Evolutionary conservation across 2,888 invertebrate genomes (phyloP).

Genomic region (Agrilus mali): DNA sequence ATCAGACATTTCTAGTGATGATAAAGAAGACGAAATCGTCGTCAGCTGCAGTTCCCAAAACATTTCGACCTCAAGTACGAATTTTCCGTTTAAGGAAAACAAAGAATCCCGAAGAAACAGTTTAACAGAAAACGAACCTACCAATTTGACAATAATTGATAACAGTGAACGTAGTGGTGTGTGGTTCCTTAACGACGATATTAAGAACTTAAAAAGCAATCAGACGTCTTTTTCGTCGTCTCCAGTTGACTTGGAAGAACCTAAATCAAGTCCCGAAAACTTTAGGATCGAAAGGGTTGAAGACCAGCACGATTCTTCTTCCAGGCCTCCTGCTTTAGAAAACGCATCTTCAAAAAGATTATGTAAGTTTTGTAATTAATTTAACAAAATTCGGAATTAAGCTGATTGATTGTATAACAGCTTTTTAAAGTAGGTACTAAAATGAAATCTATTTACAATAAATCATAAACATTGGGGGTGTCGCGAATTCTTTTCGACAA

Average conservation of each 20-base stretch:
- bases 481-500: too few relatives aligned
- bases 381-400: too few relatives aligned
- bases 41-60: background rate
- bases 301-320: constrained; percentile 8
- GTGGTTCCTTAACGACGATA: constrained; percentile 16
- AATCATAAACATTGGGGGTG: too few relatives aligned
- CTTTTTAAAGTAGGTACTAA: too few relatives aligned
- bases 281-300: constrained; percentile 22
- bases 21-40: constrained; percentile 1
- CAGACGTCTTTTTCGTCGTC: constrained; percentile 25
- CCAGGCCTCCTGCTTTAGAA: too few relatives aligned
- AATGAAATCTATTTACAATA: too few relatives aligned
- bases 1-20: constrained; percentile 22
- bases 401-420: too few relatives aligned
- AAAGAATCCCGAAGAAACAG: background rate
- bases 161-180: constrained; percentile 17
- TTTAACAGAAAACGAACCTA: background rate
- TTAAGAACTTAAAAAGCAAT: constrained; percentile 20
- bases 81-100: constrained; percentile 1
- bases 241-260: constrained; percentile 28
- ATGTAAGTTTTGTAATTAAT: too few relatives aligned
- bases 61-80: background rate
- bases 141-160: background rate
- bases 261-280: constrained; percentile 27
- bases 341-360: too few relatives aligned